Evolutionary conservation across 2,888 invertebrate species (phyloP).

Genomic region (Cheilosia pagana): DNA sequence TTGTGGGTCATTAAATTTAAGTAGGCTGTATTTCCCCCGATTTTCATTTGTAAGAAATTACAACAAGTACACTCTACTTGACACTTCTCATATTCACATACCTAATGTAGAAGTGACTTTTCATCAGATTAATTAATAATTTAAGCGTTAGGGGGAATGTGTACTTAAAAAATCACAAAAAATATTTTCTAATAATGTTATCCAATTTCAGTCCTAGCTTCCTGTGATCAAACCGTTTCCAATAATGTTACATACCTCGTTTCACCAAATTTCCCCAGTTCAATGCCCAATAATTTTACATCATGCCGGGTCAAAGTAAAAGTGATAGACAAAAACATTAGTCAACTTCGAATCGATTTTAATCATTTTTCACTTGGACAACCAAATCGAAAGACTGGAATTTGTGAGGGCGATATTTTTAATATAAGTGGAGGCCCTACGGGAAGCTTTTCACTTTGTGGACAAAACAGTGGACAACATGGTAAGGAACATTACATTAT

Average conservation of each 20-base stretch:
- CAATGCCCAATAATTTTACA: slow-evolving; percentile 86
- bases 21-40: too few relatives aligned
- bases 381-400: slow-evolving; percentile 90
- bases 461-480: slow-evolving; percentile 93
- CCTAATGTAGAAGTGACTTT: too few relatives aligned
- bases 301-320: slow-evolving; percentile 90
- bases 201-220: slow-evolving; percentile 86
- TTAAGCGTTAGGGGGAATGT: too few relatives aligned
- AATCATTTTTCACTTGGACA: slow-evolving; percentile 93
- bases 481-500: too few relatives aligned
- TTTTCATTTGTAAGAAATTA: too few relatives aligned
- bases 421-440: slow-evolving; percentile 85
- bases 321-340: slow-evolving; percentile 91
- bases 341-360: slow-evolving; percentile 93
- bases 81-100: too few relatives aligned
- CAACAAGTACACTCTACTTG: too few relatives aligned
- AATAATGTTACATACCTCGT: slow-evolving; percentile 93
- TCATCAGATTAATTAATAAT: too few relatives aligned
- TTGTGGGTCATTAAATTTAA: too few relatives aligned
- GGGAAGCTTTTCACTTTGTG: slow-evolving; percentile 88
- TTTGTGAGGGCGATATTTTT: slow-evolving; percentile 91
- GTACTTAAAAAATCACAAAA: too few relatives aligned
- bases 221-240: slow-evolving; percentile 88
- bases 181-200: too few relatives aligned
- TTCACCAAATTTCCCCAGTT: slow-evolving; percentile 92